Evolutionary conservation across 35 echinoderm and acorn worm genomes (phyloP).

Genomic region (Apostichopus parvimensis): DNA sequence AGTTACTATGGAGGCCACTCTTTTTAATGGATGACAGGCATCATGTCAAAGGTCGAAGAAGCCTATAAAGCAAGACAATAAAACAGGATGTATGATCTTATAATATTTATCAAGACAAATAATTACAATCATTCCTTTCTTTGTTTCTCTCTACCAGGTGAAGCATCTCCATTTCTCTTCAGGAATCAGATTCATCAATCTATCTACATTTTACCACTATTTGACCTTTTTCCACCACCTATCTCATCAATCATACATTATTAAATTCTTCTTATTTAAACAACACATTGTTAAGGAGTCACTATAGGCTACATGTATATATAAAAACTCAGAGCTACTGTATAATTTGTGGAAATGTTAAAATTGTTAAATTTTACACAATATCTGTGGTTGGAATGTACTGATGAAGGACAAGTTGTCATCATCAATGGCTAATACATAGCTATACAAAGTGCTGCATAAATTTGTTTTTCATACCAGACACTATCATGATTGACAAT

Average conservation of each 20-base stretch:
- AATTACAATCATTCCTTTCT: background rate
- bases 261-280: background rate
- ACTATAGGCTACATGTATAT: too few species aligned
- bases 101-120: background rate
- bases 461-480: too few species aligned
- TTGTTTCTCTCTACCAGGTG: background rate
- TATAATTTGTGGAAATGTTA: too few species aligned
- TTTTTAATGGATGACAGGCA: background rate
- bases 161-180: background rate
- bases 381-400: too few species aligned
- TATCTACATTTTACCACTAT: background rate
- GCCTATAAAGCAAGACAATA: background rate
- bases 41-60: background rate
- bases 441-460: too few species aligned
- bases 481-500: too few species aligned
- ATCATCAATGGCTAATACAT: too few species aligned
- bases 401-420: too few species aligned
- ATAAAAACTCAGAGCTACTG: too few species aligned
- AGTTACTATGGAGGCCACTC: background rate
- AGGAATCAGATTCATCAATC: background rate
- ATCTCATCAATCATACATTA: background rate
- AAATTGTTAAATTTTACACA: too few species aligned
- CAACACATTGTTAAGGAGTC: too few species aligned
- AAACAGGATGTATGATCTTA: background rate
- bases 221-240: background rate